Conservation (phyloP, 2,797 vertebrate species). For the Gallinago nigripennis region DNA sequence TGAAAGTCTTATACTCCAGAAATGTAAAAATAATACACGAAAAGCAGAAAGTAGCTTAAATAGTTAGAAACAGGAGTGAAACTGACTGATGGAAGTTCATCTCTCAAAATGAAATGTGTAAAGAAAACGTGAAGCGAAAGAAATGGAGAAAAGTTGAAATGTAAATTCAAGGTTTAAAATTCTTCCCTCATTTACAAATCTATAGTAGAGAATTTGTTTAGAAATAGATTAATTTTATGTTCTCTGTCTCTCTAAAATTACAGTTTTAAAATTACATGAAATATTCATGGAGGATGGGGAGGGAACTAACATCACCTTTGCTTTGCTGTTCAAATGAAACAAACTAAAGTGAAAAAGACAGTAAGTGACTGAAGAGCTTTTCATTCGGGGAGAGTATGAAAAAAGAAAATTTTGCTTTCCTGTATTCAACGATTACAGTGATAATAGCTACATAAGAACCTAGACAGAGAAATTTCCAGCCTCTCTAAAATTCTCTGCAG, state of each 20-base stretch:
- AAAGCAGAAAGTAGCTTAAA: neutral
- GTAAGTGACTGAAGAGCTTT: neutral
- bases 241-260: conserved; percentile 33
- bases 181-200: conserved; percentile 23
- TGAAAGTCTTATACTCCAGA: neutral
- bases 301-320: conserved; percentile 21
- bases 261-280: conserved; percentile 55
- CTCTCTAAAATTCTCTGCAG: conserved; percentile 65
- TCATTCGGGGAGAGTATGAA: neutral
- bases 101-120: neutral
- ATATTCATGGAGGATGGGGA: conserved; percentile 49
- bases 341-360: neutral
- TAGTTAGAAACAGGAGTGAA: neutral
- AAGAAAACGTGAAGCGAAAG: neutral
- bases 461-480: conserved; percentile 55
- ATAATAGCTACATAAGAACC: conserved; percentile 51
- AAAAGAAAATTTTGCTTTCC: conserved; percentile 32
- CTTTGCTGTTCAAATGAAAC: conserved; percentile 4
- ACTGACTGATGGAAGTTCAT: neutral
- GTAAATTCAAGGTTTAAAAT: conserved; percentile 25
- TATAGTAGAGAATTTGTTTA: conserved; percentile 15
- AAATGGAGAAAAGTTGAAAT: conserved; percentile 10
- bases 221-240: conserved; percentile 25
- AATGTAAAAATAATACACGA: neutral
- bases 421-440: conserved; percentile 39